Evolutionary conservation across 2,888 invertebrate species (phyloP), one percentile per base, ranked within the genome.

Genomic region (Eupelmus urozonus): DNA sequence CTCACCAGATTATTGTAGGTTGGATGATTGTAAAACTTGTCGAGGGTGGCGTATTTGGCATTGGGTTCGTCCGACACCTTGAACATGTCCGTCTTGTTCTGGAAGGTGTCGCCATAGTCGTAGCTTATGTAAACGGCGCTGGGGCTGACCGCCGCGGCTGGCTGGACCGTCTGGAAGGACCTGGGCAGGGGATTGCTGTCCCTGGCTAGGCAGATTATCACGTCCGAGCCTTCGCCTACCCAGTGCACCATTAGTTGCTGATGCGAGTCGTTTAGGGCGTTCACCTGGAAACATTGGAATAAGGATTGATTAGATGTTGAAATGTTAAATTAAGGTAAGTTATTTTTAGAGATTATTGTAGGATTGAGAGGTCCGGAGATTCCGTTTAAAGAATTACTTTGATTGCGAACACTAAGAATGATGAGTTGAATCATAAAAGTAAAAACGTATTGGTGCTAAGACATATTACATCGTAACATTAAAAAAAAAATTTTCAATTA

Each of bases 161-260:
- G 84, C 34, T 83, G 84, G 9, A 75, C 70, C 9, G 83, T 82
- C 34, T 82, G 82, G 25, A 82, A 82, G 16, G 59, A 57, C 13
- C 84, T 82, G 49, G 82, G 78, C 62, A 91, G 86, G 11, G 93
- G 92, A 71, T 91, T 91, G 16, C 94, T 94, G 88, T 96, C 95
- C 83, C 94, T 92, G 1, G 96, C 96, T 81, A 97, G 90, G 85
- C 97, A 97, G 82, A 97, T 94, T 84, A 97, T 95, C 34, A 96
- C 95, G 90, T 96, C 94, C 79, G 96, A 96, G 23, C 94, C 94
- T 89, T 96, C 95, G 29, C 97, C 97, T 13, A 96, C 95, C 97
- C 97, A 97, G 89, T 97, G 96, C 11, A 97, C 96, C 93, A 97
- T 95, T 85, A 97, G 90, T 88, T 96, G 96, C 85, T 96, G 95